Base-by-base conservation (phyloP, 30 jellyfish, hydroid and myxozoan species). In the Hydractinia symbiolongicarpus region DNA sequence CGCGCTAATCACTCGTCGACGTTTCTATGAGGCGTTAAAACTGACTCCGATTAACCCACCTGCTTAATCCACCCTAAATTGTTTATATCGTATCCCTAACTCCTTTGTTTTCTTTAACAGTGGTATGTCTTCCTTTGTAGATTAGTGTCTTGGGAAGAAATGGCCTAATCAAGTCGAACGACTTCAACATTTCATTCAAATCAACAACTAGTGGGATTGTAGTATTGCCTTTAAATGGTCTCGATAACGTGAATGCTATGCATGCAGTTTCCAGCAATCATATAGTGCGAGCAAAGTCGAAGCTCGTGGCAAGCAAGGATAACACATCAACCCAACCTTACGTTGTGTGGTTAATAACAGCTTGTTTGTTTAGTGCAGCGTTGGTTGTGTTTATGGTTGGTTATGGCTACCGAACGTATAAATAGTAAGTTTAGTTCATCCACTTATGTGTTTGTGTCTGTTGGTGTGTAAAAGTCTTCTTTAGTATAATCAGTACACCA, bases 381-480 rank as follows among this genome's bases (percentile, higher is more conserved):
- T n/a, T 64, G 74, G 40, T 64, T 64, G 74, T 51, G 4, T 64
- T n/a, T 6, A n/a, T 64, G 74, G 74, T 64, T 64, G 74, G 17
- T 64, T 64, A 64, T 64, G 74, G 74, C 40, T 64, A 51, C 52
- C 4, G 19, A 7, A 64, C 52, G 40, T 64, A 64, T 51, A 64
- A 64, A 51, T 4, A 64, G 40, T 30, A 30, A 30, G 44, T 30
- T 30, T 30, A 30, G 44, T 30, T 30, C 44, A 0, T 30, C 44
- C 2, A 2, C 1, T 30, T 1, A 30, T 30, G 44, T 30, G 44
- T 30, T 30, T 30, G 44, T 30, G 44, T 30, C 44, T 30, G 44
- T 30, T 30, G 44, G 2, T 30, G 44, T 30, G 44, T 30, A 30
- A 30, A 30, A 30, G n/a, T n/a, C n/a, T n/a, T 30, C 2, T 30